Evolutionary conservation across 1,140 invertebrate species (phyloP).

Genomic region (Brachionus sp.): DNA sequence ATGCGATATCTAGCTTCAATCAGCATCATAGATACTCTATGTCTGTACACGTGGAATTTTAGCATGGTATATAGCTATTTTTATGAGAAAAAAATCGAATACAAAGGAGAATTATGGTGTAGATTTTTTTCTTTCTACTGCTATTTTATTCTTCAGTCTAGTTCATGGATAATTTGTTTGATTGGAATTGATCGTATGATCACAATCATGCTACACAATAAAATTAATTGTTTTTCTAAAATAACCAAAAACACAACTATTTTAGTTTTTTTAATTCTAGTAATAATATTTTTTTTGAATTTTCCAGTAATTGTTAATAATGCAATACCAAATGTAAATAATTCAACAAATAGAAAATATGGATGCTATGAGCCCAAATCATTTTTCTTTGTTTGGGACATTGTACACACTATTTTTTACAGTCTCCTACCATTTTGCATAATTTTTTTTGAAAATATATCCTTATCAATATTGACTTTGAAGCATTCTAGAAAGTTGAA

Average conservation of each 20-base stretch:
- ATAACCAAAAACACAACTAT: background rate
- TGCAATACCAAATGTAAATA: background rate
- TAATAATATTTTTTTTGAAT: conserved; percentile 29
- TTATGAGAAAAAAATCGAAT: conserved; percentile 21
- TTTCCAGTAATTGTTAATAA: background rate
- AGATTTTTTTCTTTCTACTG: conserved; percentile 15
- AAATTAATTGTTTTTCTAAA: background rate
- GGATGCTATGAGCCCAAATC: background rate
- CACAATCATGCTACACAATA: background rate
- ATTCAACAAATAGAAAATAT: background rate
- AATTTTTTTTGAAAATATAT: conserved; percentile 32
- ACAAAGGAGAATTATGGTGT: background rate
- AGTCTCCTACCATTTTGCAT: conserved; percentile 36
- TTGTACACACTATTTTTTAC: conserved; percentile 30
- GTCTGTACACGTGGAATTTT: conserved; percentile 41
- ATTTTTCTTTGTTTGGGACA: conserved; percentile 26
- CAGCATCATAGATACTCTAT: background rate
- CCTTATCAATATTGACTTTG: background rate
- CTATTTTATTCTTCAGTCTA: conserved; percentile 43
- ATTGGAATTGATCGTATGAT: conserved; percentile 35
- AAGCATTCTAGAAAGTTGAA: conserved; percentile 10
- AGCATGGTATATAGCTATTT: background rate
- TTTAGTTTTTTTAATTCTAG: background rate
- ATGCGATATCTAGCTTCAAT: conserved; percentile 34
- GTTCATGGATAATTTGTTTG: conserved; percentile 34